These are phyloP conservation scores for Campylomormyrus tamandua DNA, from an alignment of 2,113 vertebrate species.

Conservation along the genomic window DNA sequence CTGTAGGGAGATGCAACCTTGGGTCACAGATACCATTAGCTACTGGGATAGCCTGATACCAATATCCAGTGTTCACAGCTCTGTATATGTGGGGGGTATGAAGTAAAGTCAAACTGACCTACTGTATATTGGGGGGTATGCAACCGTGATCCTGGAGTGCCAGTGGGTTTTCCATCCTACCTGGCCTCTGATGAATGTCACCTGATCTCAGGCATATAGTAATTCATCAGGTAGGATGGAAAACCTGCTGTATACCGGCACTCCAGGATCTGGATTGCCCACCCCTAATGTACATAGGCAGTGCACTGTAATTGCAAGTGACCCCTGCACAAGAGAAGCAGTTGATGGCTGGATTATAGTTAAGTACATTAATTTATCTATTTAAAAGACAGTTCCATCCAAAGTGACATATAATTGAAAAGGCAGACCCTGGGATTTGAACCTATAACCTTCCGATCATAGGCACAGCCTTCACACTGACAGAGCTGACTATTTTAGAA, in stretches of 20 bases:
- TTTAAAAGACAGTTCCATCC: neutral
- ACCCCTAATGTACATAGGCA: neutral
- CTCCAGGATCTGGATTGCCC: neutral
- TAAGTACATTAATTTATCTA: neutral
- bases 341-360: neutral
- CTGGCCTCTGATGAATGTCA: neutral
- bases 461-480: neutral
- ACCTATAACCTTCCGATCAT: neutral
- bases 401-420: neutral
- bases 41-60: neutral
- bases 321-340: neutral
- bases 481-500: neutral
- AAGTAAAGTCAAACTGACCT: neutral
- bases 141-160: neutral
- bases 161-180: neutral
- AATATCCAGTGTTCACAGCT: neutral
- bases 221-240: neutral
- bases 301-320: neutral
- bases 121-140: neutral
- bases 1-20: constrained; percentile 49
- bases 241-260: neutral
- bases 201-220: neutral
- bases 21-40: neutral
- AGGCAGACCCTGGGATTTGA: neutral
- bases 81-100: neutral